Conservation (phyloP, 2,797 vertebrate species). For the Crax fasciolata region DNA sequence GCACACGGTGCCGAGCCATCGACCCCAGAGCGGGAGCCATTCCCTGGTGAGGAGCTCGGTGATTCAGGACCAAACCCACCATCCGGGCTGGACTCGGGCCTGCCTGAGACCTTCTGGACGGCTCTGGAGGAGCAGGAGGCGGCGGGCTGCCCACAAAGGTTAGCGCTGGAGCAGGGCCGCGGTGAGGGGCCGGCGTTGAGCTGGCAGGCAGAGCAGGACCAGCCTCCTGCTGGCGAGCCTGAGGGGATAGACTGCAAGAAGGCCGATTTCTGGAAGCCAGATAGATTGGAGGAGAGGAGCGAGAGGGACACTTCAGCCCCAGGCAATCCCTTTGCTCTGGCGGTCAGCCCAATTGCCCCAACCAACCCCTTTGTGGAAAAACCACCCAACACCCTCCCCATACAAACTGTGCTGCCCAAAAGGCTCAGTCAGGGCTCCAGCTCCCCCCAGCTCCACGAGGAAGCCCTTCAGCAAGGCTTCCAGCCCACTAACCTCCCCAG, state of each 20-base stretch:
- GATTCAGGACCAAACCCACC: background rate
- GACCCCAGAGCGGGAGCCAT: background rate
- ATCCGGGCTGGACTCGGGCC: background rate
- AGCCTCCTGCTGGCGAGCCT: background rate
- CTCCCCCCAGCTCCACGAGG: conserved; percentile 40
- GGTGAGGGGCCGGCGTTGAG: background rate
- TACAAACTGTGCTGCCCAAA: conserved; percentile 33
- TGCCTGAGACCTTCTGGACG: conserved; percentile 1
- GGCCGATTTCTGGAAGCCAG: conserved; percentile 73
- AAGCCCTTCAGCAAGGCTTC: conserved; percentile 65
- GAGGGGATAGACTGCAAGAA: conserved; percentile 70
- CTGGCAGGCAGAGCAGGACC: background rate
- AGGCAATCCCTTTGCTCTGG: conserved; percentile 73
- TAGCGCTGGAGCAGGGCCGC: background rate
- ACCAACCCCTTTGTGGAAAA: conserved; percentile 75
- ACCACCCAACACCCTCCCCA: background rate
- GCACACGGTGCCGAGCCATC: background rate
- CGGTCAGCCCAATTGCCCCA: conserved; percentile 7
- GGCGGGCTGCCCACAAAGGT: background rate
- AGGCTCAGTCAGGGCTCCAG: conserved; percentile 26
- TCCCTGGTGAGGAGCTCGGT: background rate
- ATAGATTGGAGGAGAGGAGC: background rate
- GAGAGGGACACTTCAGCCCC: background rate
- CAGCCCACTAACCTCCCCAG: conserved; percentile 64
- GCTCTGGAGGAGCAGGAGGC: conserved; percentile 62